Conservation (phyloP, 2,797 vertebrate species). For the Catamblyrhynchus diadema region DNA sequence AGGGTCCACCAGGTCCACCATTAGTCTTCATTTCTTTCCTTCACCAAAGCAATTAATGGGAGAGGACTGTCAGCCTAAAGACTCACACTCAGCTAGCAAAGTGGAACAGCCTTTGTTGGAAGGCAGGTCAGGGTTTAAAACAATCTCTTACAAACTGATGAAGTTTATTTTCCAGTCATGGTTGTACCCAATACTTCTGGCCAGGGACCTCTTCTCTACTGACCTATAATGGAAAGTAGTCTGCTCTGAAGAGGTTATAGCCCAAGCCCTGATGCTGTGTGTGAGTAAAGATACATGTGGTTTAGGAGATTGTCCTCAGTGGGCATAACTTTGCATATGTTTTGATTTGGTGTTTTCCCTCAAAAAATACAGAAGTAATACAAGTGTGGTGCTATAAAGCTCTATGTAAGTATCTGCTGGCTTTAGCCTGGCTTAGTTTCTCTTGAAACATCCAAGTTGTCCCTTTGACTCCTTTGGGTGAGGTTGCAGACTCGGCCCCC, state of each 20-base stretch:
- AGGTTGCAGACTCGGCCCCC: not conserved
- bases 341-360: not conserved
- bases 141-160: not conserved
- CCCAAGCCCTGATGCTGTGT: not conserved
- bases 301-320: not conserved
- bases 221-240: not conserved
- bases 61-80: not conserved
- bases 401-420: rapidly evolving
- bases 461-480: not conserved
- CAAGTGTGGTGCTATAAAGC: not conserved
- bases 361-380: rapidly evolving
- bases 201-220: not conserved
- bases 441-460: not conserved
- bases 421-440: not conserved
- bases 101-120: not conserved
- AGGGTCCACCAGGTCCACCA: not conserved
- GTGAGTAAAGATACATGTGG: not conserved
- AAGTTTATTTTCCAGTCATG: not conserved
- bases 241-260: not conserved
- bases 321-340: not conserved
- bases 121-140: not conserved
- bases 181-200: not conserved
- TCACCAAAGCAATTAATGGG: slow-evolving; percentile 14
- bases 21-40: slow-evolving; percentile 63
- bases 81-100: not conserved